These are phyloP conservation scores for Nysson spinosus DNA, from an alignment of 2,888 invertebrate species.

Conservation along the genomic window DNA sequence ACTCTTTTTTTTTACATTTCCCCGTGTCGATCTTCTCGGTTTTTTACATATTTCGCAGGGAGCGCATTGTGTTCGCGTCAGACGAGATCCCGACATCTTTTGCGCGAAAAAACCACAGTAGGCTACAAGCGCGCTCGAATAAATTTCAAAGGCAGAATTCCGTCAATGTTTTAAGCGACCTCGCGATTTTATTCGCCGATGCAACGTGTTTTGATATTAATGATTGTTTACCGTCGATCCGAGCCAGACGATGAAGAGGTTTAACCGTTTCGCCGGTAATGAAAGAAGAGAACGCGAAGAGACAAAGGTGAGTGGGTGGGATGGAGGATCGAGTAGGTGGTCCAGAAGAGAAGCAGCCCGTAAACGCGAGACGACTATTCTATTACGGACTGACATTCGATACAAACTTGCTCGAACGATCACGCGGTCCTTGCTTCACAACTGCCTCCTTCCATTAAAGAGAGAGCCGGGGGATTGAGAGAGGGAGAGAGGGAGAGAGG, in stretches of 20 bases:
- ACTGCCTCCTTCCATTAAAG: too few species aligned
- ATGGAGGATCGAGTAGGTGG: constrained; percentile 40
- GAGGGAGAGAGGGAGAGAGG: too few species aligned
- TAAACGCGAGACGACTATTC: constrained; percentile 74
- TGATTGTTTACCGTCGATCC: too few species aligned
- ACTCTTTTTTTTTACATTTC: constrained; percentile 16
- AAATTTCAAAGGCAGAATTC: too few species aligned
- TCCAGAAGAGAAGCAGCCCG: constrained; percentile 66
- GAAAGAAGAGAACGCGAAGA: constrained; percentile 6
- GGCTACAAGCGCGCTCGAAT: too few species aligned
- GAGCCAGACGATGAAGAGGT: too few species aligned
- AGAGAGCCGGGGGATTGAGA: too few species aligned
- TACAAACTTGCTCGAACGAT: constrained; percentile 74
- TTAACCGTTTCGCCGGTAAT: too few species aligned
- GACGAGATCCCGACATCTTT: constrained; percentile 61
- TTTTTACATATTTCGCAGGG: constrained; percentile 71
- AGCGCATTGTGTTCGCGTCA: constrained; percentile 69
- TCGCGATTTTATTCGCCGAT: too few species aligned
- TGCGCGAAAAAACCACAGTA: constrained; percentile 59
- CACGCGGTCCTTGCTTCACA: constrained; percentile 57
- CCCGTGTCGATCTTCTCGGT: constrained; percentile 54
- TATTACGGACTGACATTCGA: constrained; percentile 75
- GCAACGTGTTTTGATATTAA: too few species aligned
- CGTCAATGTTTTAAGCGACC: too few species aligned
- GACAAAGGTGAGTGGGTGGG: constrained; percentile 39